phyloP scores from a whole-genome alignment of 2,888 invertebrate genomes.

The Zelleria hepariella region DNA sequence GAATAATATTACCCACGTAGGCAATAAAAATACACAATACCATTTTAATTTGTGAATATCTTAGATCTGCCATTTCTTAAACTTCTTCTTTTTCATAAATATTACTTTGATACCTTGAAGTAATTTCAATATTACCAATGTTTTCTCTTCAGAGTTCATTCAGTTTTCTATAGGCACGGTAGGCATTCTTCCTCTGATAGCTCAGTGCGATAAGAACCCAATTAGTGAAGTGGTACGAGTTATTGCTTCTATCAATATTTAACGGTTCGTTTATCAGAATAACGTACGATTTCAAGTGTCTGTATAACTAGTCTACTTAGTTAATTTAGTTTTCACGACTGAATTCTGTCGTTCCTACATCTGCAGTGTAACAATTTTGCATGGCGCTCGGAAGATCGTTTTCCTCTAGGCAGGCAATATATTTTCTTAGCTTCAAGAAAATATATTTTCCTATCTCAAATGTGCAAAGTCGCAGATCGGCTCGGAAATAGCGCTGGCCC shows the following conservation, averaged over 20 bases:
- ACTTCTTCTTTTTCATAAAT: background rate
- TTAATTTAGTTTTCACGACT: background rate
- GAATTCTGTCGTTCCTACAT: background rate
- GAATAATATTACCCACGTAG: no score
- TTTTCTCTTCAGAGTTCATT: background rate
- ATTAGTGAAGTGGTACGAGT: background rate
- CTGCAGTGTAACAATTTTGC: background rate
- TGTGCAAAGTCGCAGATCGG: no score
- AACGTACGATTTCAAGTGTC: background rate
- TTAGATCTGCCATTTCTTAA: no score
- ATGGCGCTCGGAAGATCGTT: no score
- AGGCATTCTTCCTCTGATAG: background rate
- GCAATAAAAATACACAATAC: no score
- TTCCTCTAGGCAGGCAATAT: background rate
- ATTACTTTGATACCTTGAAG: background rate
- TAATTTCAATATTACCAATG: background rate
- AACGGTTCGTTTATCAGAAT: background rate
- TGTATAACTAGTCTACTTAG: background rate
- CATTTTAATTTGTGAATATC: no score
- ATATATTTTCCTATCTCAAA: no score
- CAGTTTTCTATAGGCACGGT: background rate
- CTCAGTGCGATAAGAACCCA: background rate
- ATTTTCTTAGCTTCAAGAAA: no score
- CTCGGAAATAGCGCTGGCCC: no score
- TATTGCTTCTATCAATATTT: background rate